Evolutionary conservation across 2,797 vertebrate genomes (phyloP).

Genomic region (Mallotus villosus): DNA sequence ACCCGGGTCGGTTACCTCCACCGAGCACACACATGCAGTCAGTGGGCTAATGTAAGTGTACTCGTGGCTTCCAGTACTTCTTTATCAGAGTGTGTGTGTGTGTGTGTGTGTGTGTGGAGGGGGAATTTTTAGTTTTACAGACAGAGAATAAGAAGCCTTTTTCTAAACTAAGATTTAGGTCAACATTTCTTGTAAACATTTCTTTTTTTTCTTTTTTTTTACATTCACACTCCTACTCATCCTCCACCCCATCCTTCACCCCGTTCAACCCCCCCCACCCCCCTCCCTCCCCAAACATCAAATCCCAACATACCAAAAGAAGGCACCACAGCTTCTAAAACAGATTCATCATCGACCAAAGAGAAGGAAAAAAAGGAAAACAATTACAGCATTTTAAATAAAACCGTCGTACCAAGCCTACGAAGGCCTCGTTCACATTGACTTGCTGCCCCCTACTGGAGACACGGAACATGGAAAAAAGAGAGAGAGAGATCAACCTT

Average conservation of each 20-base stretch:
- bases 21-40: slow-evolving; percentile 54
- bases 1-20: slow-evolving; percentile 9
- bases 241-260: slow-evolving; percentile 17
- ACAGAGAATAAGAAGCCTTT: slow-evolving; percentile 15
- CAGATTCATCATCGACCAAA: slow-evolving; percentile 73
- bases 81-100: slow-evolving; percentile 19
- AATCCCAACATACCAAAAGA: slow-evolving; percentile 79
- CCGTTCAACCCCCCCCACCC: slow-evolving; percentile 15
- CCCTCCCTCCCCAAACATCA: slow-evolving; percentile 47
- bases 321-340: slow-evolving; percentile 90
- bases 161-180: slow-evolving; percentile 43
- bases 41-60: slow-evolving; percentile 41
- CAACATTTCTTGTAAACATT: slow-evolving; percentile 49
- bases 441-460: slow-evolving; percentile 56
- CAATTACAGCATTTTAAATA: slow-evolving; percentile 57
- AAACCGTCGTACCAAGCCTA: slow-evolving; percentile 59
- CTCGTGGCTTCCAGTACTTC: slow-evolving; percentile 48
- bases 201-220: slow-evolving; percentile 42
- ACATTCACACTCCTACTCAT: slow-evolving; percentile 72
- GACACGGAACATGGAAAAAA: slow-evolving; percentile 49
- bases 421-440: slow-evolving; percentile 63
- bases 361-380: slow-evolving; percentile 52
- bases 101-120: neutral
- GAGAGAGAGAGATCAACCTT: slow-evolving; percentile 51
- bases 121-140: no score